Evolutionary conservation across 2,888 invertebrate genomes (phyloP).

Genomic region (Hydriomena furcata): DNA sequence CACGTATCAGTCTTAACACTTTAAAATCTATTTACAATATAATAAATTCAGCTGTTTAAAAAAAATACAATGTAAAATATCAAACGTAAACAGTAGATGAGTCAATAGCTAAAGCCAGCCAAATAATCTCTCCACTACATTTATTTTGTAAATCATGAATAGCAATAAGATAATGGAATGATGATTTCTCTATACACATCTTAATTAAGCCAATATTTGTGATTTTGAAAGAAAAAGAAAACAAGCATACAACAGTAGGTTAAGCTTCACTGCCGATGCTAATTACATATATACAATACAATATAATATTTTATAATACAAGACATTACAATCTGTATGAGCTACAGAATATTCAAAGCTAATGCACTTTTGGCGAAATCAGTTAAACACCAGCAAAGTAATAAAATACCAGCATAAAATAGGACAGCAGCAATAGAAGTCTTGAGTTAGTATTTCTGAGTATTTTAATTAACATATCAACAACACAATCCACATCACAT

Average conservation of each 20-base stretch:
- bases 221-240: slow-evolving; percentile 50
- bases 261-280: slow-evolving; percentile 43
- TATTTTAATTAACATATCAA: slow-evolving; percentile 30
- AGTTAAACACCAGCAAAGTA: slow-evolving; percentile 24
- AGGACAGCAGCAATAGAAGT: slow-evolving; percentile 26
- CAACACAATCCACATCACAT: slow-evolving; percentile 27
- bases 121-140: slow-evolving; percentile 39
- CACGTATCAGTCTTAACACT: slow-evolving; percentile 81
- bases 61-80: slow-evolving; percentile 45
- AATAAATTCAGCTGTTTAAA: slow-evolving; percentile 67
- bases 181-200: slow-evolving; percentile 54
- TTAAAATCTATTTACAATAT: slow-evolving; percentile 78
- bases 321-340: slow-evolving; percentile 11
- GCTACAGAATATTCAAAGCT: slow-evolving; percentile 21
- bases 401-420: slow-evolving; percentile 28
- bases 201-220: slow-evolving; percentile 58
- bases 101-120: slow-evolving; percentile 51
- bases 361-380: slow-evolving; percentile 16
- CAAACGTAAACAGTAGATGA: slow-evolving; percentile 42
- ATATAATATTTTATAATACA: slow-evolving; percentile 19
- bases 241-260: slow-evolving; percentile 53
- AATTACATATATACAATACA: slow-evolving; percentile 26
- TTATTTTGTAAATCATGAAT: slow-evolving; percentile 38
- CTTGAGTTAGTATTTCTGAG: slow-evolving; percentile 32
- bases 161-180: slow-evolving; percentile 59